Evolutionary conservation across 2,113 vertebrate species (phyloP).

Genomic region (Oplegnathus fasciatus): DNA sequence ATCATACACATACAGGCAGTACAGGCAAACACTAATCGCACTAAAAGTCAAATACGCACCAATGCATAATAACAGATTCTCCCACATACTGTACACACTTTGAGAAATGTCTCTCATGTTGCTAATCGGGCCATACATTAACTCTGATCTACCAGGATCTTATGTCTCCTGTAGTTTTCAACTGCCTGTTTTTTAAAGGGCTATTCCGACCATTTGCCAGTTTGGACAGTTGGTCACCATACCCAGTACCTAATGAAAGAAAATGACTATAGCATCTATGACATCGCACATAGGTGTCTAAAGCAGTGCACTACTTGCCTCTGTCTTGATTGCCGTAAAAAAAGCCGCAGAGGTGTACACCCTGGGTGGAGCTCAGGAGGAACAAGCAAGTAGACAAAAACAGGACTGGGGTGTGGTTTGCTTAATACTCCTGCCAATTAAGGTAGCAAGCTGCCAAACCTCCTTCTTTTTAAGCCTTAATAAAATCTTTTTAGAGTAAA

Average conservation of each 20-base stretch:
- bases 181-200: neutral
- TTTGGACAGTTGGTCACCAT: neutral
- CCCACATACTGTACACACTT: neutral
- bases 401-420: too few relatives aligned
- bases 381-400: too few relatives aligned
- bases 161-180: neutral
- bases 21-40: slow-evolving; percentile 5
- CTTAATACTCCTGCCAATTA: too few relatives aligned
- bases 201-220: neutral
- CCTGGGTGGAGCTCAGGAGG: too few relatives aligned
- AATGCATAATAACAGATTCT: neutral
- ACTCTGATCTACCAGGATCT: neutral
- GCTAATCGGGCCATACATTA: neutral
- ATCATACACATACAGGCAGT: neutral
- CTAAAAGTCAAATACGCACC: slow-evolving; percentile 6
- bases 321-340: too few relatives aligned
- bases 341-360: too few relatives aligned
- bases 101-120: slow-evolving; percentile 15
- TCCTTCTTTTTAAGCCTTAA: too few relatives aligned
- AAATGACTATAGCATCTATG: neutral
- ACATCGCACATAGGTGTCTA: too few relatives aligned
- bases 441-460: too few relatives aligned
- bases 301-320: too few relatives aligned
- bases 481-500: too few relatives aligned
- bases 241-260: neutral